Percentiles rank a stretch among this genome's conserved stretches.
Evolutionary conservation across 2,113 vertebrate genomes (phyloP).

Genomic region (cattle (Bos taurus)): DNA sequence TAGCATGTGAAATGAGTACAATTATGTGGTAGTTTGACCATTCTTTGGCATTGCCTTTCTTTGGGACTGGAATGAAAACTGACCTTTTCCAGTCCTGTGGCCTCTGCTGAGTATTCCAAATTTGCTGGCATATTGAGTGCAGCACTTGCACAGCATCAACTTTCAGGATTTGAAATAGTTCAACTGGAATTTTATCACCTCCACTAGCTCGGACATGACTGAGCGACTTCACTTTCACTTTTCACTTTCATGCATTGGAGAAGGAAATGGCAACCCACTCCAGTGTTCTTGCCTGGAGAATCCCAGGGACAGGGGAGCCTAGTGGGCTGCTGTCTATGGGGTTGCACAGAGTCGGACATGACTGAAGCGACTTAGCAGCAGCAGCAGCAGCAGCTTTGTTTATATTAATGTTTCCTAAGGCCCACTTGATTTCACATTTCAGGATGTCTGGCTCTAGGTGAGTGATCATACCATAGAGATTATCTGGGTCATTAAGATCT

Average conservation of each 20-base stretch:
- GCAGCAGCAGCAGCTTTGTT: not conserved
- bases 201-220: not conserved
- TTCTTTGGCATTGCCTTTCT: not conserved
- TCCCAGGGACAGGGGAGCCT: too few species aligned
- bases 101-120: not conserved
- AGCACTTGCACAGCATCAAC: not conserved
- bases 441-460: not conserved
- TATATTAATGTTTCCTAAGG: not conserved
- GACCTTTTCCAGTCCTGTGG: not conserved
- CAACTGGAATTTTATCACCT: not conserved
- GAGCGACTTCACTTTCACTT: too few species aligned
- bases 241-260: too few species aligned
- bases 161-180: not conserved
- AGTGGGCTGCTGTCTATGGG: too few species aligned
- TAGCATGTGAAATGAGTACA: not conserved
- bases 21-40: not conserved
- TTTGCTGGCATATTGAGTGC: not conserved
- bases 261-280: too few species aligned
- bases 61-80: not conserved
- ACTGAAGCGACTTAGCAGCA: too few species aligned
- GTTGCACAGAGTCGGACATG: too few species aligned
- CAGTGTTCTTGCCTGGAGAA: too few species aligned
- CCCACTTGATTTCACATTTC: not conserved
- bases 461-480: rapidly evolving
- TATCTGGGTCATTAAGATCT: not conserved